Conservation (phyloP, 1,140 invertebrate genomes). For the Aphaenogaster floridana region DNA sequence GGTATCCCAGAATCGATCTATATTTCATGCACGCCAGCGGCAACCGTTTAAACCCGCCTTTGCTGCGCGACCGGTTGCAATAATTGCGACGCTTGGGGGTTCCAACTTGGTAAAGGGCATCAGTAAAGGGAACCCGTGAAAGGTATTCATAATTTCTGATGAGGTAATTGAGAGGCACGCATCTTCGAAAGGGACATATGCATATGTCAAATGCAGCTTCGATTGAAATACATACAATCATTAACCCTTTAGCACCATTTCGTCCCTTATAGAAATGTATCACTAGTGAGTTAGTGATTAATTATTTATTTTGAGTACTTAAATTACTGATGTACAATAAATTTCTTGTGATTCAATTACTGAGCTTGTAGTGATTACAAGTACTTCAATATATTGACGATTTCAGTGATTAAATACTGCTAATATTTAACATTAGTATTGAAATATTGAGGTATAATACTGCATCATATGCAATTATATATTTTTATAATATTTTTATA, state of each 20-base stretch:
- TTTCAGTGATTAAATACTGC: too few relatives aligned
- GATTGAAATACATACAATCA: constrained; percentile 6
- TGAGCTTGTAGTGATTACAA: too few relatives aligned
- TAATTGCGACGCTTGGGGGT: constrained; percentile 41
- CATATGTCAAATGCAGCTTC: constrained; percentile 4
- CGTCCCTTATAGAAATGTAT: too few relatives aligned
- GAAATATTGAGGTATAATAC: too few relatives aligned
- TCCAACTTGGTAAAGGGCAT: constrained; percentile 44
- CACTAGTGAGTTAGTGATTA: too few relatives aligned
- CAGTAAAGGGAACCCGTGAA: constrained; percentile 23
- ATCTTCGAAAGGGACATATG: not conserved
- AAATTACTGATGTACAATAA: too few relatives aligned
- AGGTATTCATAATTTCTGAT: constrained; percentile 25
- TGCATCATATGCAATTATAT: too few relatives aligned
- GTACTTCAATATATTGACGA: too few relatives aligned
- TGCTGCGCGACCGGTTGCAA: constrained; percentile 27
- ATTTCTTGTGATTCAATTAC: too few relatives aligned
- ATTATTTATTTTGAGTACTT: too few relatives aligned
- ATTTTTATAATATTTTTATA: too few relatives aligned
- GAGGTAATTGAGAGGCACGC: not conserved
- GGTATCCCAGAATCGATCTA: constrained; percentile 20
- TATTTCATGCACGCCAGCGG: constrained; percentile 45
- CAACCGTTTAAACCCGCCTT: constrained; percentile 37
- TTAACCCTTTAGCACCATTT: not conserved
- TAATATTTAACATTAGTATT: too few relatives aligned